phyloP scores from a whole-genome alignment of 2,797 vertebrate species.

The Amphiprion clarkii region DNA sequence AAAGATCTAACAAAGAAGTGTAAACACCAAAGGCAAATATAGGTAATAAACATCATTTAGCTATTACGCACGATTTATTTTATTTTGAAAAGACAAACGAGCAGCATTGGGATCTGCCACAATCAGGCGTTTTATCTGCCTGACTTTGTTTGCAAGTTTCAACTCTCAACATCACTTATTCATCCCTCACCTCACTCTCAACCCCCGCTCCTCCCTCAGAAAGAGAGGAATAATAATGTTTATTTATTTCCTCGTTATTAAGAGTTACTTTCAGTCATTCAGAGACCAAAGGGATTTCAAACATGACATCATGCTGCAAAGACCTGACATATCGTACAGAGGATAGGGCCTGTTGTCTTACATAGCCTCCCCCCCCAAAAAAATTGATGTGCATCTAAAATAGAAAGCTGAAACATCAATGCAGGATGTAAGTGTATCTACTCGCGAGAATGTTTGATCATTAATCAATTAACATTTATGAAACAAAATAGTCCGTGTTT shows the following conservation, averaged over 20 bases:
- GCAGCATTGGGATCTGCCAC: constrained; percentile 39
- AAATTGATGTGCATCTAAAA: constrained; percentile 76
- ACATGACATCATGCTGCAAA: constrained; percentile 68
- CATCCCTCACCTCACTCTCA: constrained; percentile 33
- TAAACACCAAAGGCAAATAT: constrained; percentile 10
- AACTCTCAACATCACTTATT: constrained; percentile 64
- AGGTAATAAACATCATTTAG: constrained; percentile 17
- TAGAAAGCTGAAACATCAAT: constrained; percentile 73
- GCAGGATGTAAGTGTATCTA: constrained; percentile 82
- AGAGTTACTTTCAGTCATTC: constrained; percentile 59
- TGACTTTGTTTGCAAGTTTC: constrained; percentile 56
- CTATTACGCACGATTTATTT: background rate
- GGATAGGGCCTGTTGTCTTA: constrained; percentile 66
- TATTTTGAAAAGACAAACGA: constrained; percentile 31
- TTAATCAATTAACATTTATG: constrained; percentile 85
- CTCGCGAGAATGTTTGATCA: constrained; percentile 72
- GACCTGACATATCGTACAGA: constrained; percentile 60
- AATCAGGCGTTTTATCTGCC: constrained; percentile 36
- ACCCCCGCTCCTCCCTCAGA: constrained; percentile 4
- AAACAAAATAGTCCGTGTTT: constrained; percentile 78
- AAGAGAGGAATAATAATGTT: constrained; percentile 47
- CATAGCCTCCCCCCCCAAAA: constrained; percentile 25
- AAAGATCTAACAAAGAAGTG: constrained; percentile 2
- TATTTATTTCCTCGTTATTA: constrained; percentile 66
- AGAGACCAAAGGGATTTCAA: constrained; percentile 65